These are phyloP conservation scores for Hyla sarda DNA, from an alignment of 2,113 vertebrate species.

Conservation along the genomic window DNA sequence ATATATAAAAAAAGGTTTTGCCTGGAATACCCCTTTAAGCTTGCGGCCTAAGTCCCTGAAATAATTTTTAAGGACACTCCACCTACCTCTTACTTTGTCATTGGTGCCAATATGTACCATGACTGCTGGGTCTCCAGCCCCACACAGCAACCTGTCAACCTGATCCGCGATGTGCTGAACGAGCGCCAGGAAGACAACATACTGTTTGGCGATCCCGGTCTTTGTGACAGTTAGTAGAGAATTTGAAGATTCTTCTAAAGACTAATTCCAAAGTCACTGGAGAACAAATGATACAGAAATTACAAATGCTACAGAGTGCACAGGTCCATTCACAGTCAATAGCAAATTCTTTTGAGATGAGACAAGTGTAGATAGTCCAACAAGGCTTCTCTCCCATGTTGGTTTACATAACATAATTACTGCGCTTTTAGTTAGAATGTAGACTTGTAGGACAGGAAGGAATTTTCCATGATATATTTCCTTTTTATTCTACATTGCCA, in stretches of 20 bases:
- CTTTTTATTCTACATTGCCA: neutral
- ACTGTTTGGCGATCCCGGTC: too few species aligned
- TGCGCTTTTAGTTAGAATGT: neutral
- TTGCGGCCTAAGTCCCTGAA: too few species aligned
- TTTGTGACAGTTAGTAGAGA: too few species aligned
- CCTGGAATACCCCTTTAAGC: too few species aligned
- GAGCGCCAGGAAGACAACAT: too few species aligned
- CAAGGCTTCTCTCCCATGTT: constrained; percentile 20
- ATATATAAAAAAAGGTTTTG: too few species aligned
- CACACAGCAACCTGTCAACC: too few species aligned
- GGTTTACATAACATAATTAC: constrained; percentile 29
- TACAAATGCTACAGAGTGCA: neutral
- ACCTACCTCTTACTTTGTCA: too few species aligned
- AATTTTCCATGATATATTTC: neutral
- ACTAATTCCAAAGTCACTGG: neutral
- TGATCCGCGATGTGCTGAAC: too few species aligned
- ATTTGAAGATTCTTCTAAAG: neutral
- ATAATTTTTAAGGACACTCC: too few species aligned
- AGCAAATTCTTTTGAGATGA: constrained; percentile 36
- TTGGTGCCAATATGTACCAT: too few species aligned
- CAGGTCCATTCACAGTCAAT: neutral
- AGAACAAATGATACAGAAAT: neutral
- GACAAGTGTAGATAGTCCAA: constrained; percentile 1
- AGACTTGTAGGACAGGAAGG: neutral
- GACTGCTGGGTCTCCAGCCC: too few species aligned